phyloP scores from a whole-genome alignment of 1,140 invertebrate species.

The Kradibia gibbosae region DNA sequence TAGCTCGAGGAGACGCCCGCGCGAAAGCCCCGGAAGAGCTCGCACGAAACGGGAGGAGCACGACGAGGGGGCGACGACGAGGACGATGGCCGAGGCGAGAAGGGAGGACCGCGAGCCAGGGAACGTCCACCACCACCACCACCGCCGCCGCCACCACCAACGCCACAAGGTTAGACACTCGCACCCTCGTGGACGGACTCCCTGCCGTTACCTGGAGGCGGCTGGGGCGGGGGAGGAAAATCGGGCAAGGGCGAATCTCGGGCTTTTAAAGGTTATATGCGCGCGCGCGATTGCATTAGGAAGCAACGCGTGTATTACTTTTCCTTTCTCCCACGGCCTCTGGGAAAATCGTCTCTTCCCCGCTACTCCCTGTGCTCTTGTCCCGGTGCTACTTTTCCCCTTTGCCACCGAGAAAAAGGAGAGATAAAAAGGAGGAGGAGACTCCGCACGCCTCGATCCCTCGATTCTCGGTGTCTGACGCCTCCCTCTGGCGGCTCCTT shows the following conservation, averaged over 20 bases:
- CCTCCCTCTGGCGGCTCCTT: too few relatives aligned
- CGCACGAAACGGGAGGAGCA: too few relatives aligned
- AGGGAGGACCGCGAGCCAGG: neutral
- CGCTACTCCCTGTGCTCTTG: too few relatives aligned
- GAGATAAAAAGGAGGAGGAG: neutral
- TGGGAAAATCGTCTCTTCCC: slow-evolving; percentile 40
- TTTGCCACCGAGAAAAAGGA: neutral
- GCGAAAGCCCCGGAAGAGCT: too few relatives aligned
- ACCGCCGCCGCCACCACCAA: too few relatives aligned
- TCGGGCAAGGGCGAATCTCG: neutral
- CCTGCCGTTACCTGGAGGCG: neutral
- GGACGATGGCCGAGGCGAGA: too few relatives aligned
- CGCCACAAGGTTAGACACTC: slow-evolving; percentile 39
- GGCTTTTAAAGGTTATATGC: slow-evolving; percentile 25
- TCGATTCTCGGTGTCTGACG: slow-evolving; percentile 18
- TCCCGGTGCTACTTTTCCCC: too few relatives aligned
- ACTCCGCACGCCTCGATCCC: slow-evolving; percentile 13
- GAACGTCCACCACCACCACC: too few relatives aligned
- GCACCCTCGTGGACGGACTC: neutral
- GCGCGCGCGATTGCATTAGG: neutral
- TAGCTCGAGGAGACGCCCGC: too few relatives aligned
- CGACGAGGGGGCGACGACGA: too few relatives aligned
- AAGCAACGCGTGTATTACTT: neutral
- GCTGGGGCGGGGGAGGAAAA: neutral
- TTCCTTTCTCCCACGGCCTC: slow-evolving; percentile 35